A percentile compares a stretch with the other conserved stretches of the same genome.
phyloP scores from a whole-genome alignment of 2,888 invertebrate genomes.

The Luperina nickerlii region DNA sequence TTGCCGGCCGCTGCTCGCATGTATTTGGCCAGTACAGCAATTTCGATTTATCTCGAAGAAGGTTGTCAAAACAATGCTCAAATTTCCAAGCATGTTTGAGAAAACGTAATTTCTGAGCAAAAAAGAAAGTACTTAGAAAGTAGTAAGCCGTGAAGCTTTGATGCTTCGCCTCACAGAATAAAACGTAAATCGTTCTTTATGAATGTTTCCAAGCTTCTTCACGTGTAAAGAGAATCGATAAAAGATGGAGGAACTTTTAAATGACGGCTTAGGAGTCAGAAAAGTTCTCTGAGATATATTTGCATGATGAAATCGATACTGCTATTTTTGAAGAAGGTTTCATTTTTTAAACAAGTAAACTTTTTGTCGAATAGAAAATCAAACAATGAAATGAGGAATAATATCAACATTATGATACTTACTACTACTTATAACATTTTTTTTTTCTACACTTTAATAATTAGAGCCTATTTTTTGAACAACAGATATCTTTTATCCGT shows the following conservation, averaged over 20 bases:
- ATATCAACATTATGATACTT: no score
- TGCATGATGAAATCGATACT: not conserved
- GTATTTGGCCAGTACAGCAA: no score
- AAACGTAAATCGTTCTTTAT: constrained; percentile 32
- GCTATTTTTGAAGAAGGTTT: not conserved
- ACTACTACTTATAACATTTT: no score
- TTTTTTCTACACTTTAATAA: no score
- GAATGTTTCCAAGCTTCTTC: constrained; percentile 24
- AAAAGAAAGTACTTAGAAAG: not conserved
- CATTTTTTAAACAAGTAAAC: no score
- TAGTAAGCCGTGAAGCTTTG: not conserved
- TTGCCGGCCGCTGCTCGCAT: no score
- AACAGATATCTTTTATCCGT: not conserved
- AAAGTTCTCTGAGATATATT: not conserved
- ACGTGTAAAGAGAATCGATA: constrained; percentile 24
- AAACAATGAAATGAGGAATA: no score
- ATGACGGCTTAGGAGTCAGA: constrained; percentile 7
- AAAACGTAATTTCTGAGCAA: not conserved
- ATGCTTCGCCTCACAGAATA: not conserved
- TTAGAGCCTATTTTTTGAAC: not conserved
- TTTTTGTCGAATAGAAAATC: not conserved
- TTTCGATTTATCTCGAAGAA: no score
- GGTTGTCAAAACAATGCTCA: no score
- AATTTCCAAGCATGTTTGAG: no score
- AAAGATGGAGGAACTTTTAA: constrained; percentile 26